Evolutionary conservation across 2,888 invertebrate species (phyloP).

Genomic region (Polydrusus pterygomalis): DNA sequence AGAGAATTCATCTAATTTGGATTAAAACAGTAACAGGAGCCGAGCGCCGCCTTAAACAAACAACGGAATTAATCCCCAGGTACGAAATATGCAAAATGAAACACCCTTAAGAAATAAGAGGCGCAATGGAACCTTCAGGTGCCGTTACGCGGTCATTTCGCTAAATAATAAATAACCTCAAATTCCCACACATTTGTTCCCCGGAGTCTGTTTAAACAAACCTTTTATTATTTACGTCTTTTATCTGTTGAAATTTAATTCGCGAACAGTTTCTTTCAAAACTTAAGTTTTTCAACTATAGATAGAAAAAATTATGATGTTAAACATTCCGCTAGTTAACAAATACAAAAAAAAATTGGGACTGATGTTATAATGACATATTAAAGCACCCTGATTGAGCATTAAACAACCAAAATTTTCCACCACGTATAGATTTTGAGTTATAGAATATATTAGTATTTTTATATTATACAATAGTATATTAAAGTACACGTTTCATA

Average conservation of each 20-base stretch:
- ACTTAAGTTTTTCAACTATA: too few species aligned
- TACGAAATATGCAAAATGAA: constrained; percentile 54
- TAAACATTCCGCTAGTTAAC: too few species aligned
- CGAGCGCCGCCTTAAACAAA: constrained; percentile 43
- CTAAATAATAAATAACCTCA: constrained; percentile 62
- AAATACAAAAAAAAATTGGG: too few species aligned
- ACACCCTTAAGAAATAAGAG: constrained; percentile 58
- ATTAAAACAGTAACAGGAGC: constrained; percentile 52
- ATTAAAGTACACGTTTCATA: too few species aligned
- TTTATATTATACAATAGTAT: too few species aligned
- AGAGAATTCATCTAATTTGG: constrained; percentile 52
- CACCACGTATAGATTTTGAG: too few species aligned
- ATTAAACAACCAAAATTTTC: too few species aligned
- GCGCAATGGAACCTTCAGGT: constrained; percentile 53
- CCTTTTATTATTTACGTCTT: constrained; percentile 53
- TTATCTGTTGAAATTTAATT: constrained; percentile 53
- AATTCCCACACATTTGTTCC: constrained; percentile 54
- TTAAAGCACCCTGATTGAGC: too few species aligned
- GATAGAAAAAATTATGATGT: too few species aligned
- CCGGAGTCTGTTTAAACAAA: constrained; percentile 38
- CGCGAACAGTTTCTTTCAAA: not conserved
- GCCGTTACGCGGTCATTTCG: constrained; percentile 50
- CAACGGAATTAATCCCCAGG: constrained; percentile 45
- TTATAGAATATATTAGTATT: too few species aligned
- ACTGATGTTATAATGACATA: too few species aligned